These are phyloP conservation scores for Protodeltote pygarga DNA, from an alignment of 2,888 invertebrate species.

Conservation along the genomic window DNA sequence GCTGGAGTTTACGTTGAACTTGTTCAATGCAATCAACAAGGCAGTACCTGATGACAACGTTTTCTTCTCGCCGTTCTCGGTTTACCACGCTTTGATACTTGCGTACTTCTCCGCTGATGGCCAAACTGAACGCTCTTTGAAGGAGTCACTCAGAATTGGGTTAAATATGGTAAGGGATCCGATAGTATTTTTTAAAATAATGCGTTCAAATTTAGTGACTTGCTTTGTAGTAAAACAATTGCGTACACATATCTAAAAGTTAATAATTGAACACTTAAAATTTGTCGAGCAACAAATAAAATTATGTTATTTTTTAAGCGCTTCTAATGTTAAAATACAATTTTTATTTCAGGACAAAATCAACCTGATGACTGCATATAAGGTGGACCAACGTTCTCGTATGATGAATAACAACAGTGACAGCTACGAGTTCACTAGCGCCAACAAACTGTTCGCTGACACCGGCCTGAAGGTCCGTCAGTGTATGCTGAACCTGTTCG, in stretches of 20 bases:
- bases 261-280: too few relatives aligned
- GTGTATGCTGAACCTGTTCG: constrained; percentile 90
- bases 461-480: constrained; percentile 86
- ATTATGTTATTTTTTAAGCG: too few relatives aligned
- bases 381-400: constrained; percentile 89
- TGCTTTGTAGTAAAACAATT: too few relatives aligned
- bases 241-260: too few relatives aligned
- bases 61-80: constrained; percentile 96
- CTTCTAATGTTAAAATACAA: too few relatives aligned
- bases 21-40: constrained; percentile 89
- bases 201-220: too few relatives aligned
- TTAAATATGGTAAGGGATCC: constrained; percentile 79
- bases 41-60: constrained; percentile 91
- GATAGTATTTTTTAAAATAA: background rate
- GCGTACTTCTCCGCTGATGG: constrained; percentile 93
- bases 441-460: constrained; percentile 92
- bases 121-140: constrained; percentile 89
- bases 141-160: constrained; percentile 88
- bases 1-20: constrained; percentile 90
- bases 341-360: constrained; percentile 87
- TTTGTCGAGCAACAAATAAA: too few relatives aligned
- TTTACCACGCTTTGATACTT: constrained; percentile 92
- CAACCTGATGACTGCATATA: constrained; percentile 91
- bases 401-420: constrained; percentile 82
- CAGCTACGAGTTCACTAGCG: constrained; percentile 91